These are phyloP conservation scores for Atractosteus spatula DNA, from an alignment of 2,113 vertebrate species.

Conservation along the genomic window DNA sequence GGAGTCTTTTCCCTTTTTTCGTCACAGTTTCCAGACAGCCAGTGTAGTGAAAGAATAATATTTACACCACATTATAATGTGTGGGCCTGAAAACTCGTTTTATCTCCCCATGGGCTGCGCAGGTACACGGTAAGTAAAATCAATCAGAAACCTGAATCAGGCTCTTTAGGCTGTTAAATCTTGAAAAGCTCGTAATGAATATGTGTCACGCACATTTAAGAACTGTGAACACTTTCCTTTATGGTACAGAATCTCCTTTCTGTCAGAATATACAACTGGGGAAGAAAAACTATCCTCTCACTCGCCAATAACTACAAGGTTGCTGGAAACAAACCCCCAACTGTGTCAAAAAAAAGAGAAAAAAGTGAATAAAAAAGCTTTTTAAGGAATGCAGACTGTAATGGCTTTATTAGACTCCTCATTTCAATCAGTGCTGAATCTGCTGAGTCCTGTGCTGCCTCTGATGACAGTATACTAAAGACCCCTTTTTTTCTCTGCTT, in stretches of 20 bases:
- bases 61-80: not conserved
- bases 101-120: not conserved
- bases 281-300: not conserved
- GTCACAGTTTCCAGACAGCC: not conserved
- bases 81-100: not conserved
- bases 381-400: constrained; percentile 21
- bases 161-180: not conserved
- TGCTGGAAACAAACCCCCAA: constrained; percentile 16
- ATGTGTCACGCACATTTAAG: not conserved
- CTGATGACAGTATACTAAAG: constrained; percentile 30
- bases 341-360: constrained; percentile 1
- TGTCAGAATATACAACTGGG: not conserved
- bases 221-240: not conserved
- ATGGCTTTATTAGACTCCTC: constrained; percentile 28
- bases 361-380: constrained; percentile 7
- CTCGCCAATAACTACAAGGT: constrained; percentile 13
- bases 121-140: not conserved
- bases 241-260: not conserved
- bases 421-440: constrained; percentile 21
- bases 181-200: not conserved
- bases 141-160: not conserved
- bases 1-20: not conserved
- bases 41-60: not conserved
- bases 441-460: constrained; percentile 1
- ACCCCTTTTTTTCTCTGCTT: constrained; percentile 2